Base-by-base conservation (phyloP, 2,113 vertebrate species). In the Cyanoramphus novaezelandiae region DNA sequence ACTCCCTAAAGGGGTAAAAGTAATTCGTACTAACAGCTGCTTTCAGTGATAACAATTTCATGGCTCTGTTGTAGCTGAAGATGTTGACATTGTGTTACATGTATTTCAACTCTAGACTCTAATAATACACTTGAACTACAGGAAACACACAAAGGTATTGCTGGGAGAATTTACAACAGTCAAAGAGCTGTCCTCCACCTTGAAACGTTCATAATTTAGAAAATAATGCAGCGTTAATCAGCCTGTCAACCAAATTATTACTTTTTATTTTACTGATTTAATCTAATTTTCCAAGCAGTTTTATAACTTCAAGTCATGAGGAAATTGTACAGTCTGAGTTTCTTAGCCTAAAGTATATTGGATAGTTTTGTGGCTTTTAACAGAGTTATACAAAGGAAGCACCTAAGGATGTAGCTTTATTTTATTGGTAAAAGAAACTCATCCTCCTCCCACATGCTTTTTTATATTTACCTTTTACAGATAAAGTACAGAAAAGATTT, bases 1-100 rank as follows among this genome's bases (percentile, higher is more conserved):
- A 98, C 91, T 88, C 98, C 98, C 98, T 98, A 87, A 75, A 83
- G 97, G 84, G 65, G 18, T 91, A 86, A 93, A 86, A 94, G 71
- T 92, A 9, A 69, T 92, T 86, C 33, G 0, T 81, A 52, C 50
- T 60, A 50, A 86, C 37, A 90, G 63, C 57, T 93, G 63, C 70
- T 81, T 89, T 83, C 72, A 89, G 37, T 47, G 63, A 64, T 60
- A 88, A 53, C 17, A 37, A 65, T 72, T 88, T 74, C 65, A 60
- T 20, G 6, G 5, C 39, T 83, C 39, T 80, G 29, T 72, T 74
- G 49, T 70, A 70, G 75, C 39, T 70, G 43, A 88, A 93, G 86
- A 86, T 60, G 53, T 77, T 44, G 49, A 67, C 75, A 87, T 82
- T 67, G 29, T 59, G 28, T 77, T 85, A 52, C 13, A 46, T 12